A percentile compares a stretch with the other conserved stretches of the same genome.
Conservation (phyloP, 1,140 invertebrate genomes). For the Philotrypesis tridentata region DNA sequence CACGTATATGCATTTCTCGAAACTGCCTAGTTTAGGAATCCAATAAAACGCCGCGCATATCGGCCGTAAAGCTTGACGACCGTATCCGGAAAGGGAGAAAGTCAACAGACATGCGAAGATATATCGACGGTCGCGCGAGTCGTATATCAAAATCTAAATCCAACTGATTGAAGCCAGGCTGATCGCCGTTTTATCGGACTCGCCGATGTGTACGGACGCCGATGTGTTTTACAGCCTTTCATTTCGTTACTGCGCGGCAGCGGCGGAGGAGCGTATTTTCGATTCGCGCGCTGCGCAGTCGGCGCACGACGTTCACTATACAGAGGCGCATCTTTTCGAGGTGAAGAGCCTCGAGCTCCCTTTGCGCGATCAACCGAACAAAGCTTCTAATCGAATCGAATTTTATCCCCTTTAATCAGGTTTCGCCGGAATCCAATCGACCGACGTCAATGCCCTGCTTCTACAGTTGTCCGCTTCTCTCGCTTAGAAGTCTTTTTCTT, state of each 20-base stretch:
- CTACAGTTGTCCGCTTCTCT: background rate
- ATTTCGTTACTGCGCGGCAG: background rate
- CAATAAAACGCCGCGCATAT: background rate
- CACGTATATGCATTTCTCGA: background rate
- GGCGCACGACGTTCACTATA: no score
- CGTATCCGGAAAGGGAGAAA: background rate
- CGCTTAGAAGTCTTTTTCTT: background rate
- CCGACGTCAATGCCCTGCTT: background rate
- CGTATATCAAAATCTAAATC: background rate
- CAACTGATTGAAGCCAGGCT: background rate
- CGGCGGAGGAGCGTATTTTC: no score
- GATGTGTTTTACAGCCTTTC: background rate
- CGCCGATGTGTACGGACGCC: background rate
- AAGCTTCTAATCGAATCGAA: conserved; percentile 35
- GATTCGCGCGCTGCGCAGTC: no score
- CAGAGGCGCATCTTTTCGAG: background rate
- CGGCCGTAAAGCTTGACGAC: background rate
- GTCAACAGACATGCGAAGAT: background rate
- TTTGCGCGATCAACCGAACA: background rate
- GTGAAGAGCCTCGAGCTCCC: background rate
- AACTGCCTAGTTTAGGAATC: background rate
- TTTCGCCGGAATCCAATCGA: conserved; percentile 33
- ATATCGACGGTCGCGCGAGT: background rate
- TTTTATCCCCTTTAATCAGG: conserved; percentile 33
- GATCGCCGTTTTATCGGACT: background rate